Base-by-base conservation (phyloP, 2,797 vertebrate species). In the Heliangelus exortis region DNA sequence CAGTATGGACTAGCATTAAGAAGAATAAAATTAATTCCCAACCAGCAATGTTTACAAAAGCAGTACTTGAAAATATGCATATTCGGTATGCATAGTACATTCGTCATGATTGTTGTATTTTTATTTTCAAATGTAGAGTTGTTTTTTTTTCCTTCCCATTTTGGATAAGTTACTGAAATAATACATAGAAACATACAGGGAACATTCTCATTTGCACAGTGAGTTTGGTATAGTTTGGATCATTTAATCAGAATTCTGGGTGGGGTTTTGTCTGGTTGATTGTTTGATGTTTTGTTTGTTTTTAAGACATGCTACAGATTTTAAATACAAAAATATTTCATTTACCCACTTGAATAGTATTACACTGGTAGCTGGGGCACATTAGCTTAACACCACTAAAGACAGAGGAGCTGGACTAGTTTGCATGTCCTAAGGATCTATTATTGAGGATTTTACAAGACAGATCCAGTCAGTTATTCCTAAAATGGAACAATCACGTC, bases 11-110 rank as follows among this genome's bases (percentile, higher is more conserved):
- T 50, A 88, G 91, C 94, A 96, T 69, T 89, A 97, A 93, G 94
- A 57, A 95, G 93, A 92, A 92, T 93, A 97, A 97, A 97, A 97
- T 95, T 94, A 89, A 81, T 96, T 96, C 88, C 87, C 90, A 96
- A 95, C 77, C 88, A 95, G 83, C 79, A 92, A 95, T 94, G 90
- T 93, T 97, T 97, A 96, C 92, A 96, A 96, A 97, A 95, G 92
- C 92, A 84, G 87, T 76, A 91, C 85, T 62, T 76, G 87, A 93
- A 97, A 96, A 95, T 65, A 87, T 22, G 61, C 65, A 84, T 81
- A 61, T 78, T 87, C 69, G 67, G 20, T 29, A 66, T 55, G 87
- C 78, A 69, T 63, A 16, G 39, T 63, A 84, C 20, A 63, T 68
- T 95, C 90, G 90, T 74, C 20, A 7, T 26, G 22, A 62, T 55